These are phyloP conservation scores for Nesogale talazaci DNA, from an alignment of 2,113 vertebrate genomes.

Conservation along the genomic window DNA sequence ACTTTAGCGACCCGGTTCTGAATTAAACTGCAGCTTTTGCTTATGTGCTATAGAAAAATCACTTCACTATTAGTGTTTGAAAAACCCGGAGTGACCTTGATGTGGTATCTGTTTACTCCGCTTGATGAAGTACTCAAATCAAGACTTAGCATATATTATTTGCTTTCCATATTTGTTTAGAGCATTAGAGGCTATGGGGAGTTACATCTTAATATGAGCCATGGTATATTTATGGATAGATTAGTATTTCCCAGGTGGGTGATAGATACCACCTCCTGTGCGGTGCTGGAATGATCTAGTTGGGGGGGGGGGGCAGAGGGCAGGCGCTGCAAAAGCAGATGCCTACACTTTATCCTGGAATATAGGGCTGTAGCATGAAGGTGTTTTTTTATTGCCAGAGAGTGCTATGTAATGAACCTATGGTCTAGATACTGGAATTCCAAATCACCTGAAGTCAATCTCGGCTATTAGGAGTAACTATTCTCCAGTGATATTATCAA, in stretches of 20 bases:
- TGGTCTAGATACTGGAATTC: slow-evolving; percentile 23
- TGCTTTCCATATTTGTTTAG: not conserved
- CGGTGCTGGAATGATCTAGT: no score
- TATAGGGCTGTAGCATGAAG: no score
- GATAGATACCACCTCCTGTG: no score
- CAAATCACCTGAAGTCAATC: not conserved
- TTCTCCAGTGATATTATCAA: not conserved
- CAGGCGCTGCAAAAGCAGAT: no score
- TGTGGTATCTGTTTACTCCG: not conserved
- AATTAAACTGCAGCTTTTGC: slow-evolving; percentile 27
- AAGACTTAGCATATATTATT: not conserved
- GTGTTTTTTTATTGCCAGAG: no score
- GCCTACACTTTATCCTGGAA: no score
- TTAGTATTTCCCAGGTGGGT: no score
- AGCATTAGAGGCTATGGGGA: not conserved
- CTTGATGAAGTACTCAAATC: not conserved
- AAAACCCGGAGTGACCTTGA: slow-evolving; percentile 9
- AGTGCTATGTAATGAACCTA: no score
- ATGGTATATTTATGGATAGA: not conserved
- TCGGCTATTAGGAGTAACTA: not conserved
- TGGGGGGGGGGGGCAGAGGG: no score
- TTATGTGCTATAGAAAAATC: slow-evolving; percentile 46
- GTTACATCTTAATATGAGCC: not conserved
- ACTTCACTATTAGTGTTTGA: slow-evolving; percentile 24
- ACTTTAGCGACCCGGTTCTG: not conserved